A percentile compares a stretch with the other conserved stretches of the same genome.
These are phyloP conservation scores for Parotia lawesii DNA, from an alignment of 2,113 vertebrate genomes.

Conservation along the genomic window DNA sequence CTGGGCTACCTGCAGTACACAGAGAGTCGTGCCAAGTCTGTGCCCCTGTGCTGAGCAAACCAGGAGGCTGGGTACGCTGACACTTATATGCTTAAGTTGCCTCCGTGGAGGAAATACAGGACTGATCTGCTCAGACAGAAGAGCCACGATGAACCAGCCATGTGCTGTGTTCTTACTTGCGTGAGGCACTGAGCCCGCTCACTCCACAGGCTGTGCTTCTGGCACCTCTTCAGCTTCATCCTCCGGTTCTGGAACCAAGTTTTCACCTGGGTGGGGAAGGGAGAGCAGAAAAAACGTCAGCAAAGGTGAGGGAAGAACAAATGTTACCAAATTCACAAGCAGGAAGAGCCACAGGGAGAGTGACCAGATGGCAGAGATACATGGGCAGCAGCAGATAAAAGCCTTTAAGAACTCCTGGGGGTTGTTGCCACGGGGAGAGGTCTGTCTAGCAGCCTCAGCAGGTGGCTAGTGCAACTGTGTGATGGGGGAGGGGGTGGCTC, in stretches of 20 bases:
- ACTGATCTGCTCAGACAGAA: background rate
- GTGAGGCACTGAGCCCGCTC: constrained; percentile 43
- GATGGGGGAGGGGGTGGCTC: background rate
- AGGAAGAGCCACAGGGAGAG: background rate
- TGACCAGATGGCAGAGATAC: constrained; percentile 13
- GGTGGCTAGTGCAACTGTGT: background rate
- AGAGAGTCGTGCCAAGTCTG: background rate
- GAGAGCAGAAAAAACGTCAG: background rate
- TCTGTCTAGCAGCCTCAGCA: constrained; percentile 52
- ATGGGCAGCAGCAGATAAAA: background rate
- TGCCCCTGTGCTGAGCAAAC: background rate
- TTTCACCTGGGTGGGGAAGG: constrained; percentile 71
- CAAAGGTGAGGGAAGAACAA: background rate
- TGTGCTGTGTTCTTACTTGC: background rate
- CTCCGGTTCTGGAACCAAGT: constrained; percentile 87
- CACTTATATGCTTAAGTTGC: accelerated
- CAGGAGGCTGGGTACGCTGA: accelerated
- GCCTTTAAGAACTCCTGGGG: background rate
- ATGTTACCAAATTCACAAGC: background rate
- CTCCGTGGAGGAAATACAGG: background rate
- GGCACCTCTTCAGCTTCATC: constrained; percentile 81
- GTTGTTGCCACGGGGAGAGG: background rate
- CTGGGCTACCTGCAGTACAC: background rate
- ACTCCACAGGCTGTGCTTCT: constrained; percentile 76
- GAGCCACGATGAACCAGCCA: background rate